Conservation (phyloP, 2,888 invertebrate species). For the Himalopsyche kuldschensis region DNA sequence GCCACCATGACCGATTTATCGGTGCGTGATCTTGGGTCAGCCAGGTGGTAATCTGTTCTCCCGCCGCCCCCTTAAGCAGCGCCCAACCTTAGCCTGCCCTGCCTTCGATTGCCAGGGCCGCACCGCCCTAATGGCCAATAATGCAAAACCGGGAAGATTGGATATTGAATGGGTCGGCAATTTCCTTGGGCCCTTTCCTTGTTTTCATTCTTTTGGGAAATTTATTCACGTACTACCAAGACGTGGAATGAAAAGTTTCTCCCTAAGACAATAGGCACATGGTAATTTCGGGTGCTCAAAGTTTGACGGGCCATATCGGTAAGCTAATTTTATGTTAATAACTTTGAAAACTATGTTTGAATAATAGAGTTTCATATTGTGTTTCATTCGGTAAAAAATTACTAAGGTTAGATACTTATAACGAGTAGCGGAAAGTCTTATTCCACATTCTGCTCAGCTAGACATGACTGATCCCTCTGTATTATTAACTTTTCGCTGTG, state of each 20-base stretch:
- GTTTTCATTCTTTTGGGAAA: background rate
- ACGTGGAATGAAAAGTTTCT: background rate
- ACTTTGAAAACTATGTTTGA: background rate
- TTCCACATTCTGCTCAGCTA: too few species aligned
- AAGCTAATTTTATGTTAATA: background rate
- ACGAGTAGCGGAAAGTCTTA: too few species aligned
- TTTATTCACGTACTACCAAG: background rate
- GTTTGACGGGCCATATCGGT: background rate
- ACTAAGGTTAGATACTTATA: background rate
- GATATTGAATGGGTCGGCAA: background rate
- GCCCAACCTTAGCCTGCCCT: background rate
- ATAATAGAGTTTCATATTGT: background rate
- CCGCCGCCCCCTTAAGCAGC: background rate
- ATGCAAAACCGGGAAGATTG: background rate
- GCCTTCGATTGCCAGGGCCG: background rate
- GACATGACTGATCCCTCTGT: too few species aligned
- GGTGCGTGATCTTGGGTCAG: background rate
- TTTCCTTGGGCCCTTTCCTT: background rate
- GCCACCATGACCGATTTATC: background rate
- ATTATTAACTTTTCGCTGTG: too few species aligned
- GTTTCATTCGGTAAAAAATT: background rate
- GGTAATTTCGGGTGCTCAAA: background rate
- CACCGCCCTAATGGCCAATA: background rate
- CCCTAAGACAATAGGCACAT: background rate
- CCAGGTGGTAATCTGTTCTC: background rate